Conservation (phyloP, 2,797 vertebrate genomes). For the Danio albolineatus region DNA sequence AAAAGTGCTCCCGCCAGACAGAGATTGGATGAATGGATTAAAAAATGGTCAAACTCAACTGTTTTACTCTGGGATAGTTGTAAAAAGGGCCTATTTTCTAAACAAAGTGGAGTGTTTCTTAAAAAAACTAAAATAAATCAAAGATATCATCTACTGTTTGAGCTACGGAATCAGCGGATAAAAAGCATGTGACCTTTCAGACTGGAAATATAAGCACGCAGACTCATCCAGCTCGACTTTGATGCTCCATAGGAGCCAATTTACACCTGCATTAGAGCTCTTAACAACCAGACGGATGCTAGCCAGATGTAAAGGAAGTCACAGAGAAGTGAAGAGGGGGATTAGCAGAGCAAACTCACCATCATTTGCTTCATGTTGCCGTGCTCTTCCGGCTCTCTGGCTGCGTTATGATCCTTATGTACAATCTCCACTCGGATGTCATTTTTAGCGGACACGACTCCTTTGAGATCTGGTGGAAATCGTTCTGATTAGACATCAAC, state of each 20-base stretch:
- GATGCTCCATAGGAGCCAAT: neutral
- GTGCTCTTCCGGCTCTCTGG: conserved; percentile 90
- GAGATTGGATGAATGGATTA: too few species aligned
- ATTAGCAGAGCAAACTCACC: conserved; percentile 80
- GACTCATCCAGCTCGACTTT: neutral
- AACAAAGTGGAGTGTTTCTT: too few species aligned
- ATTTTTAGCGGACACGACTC: conserved; percentile 95
- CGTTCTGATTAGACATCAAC: conserved; percentile 43
- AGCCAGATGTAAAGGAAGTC: neutral
- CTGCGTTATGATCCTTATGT: conserved; percentile 92
- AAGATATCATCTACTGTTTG: too few species aligned
- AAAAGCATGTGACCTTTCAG: neutral
- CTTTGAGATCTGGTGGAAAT: conserved; percentile 88
- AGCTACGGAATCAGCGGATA: neutral
- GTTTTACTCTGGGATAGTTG: too few species aligned
- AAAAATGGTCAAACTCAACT: too few species aligned
- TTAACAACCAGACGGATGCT: neutral
- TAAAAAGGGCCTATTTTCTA: too few species aligned
- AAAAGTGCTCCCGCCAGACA: too few species aligned
- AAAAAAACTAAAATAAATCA: too few species aligned
- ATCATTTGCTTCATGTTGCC: conserved; percentile 95
- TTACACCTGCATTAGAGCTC: neutral
- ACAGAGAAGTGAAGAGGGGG: neutral
- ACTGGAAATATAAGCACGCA: neutral
- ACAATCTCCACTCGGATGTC: conserved; percentile 98